Evolutionary conservation across 2,797 vertebrate species (phyloP).

Genomic region (Geotrypetes seraphini): DNA sequence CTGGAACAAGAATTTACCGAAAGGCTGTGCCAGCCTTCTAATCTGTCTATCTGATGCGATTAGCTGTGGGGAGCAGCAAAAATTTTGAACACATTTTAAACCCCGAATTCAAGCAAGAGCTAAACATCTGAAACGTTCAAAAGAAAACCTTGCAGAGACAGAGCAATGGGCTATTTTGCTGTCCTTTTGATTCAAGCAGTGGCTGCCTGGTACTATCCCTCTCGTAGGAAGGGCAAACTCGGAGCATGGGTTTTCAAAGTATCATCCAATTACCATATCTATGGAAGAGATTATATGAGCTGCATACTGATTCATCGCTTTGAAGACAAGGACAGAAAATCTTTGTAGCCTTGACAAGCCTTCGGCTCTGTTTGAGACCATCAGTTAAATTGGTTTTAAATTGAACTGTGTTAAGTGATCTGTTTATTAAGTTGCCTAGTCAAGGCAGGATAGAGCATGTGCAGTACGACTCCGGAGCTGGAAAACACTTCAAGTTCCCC

Average conservation of each 20-base stretch:
- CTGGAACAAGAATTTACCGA: too few species aligned
- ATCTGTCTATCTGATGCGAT: too few species aligned
- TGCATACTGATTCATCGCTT: constrained; percentile 58
- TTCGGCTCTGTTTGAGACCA: constrained; percentile 63
- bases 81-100: too few species aligned
- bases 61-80: too few species aligned
- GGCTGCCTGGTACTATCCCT: constrained; percentile 38
- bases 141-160: neutral
- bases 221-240: constrained; percentile 44
- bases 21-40: too few species aligned
- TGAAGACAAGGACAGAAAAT: constrained; percentile 63
- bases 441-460: too few species aligned
- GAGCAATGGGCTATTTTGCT: constrained; percentile 29
- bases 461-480: too few species aligned
- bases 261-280: constrained; percentile 55
- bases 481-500: too few species aligned
- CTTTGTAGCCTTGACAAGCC: constrained; percentile 74
- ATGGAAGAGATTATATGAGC: constrained; percentile 38
- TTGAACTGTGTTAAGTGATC: constrained; percentile 11
- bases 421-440: constrained; percentile 11
- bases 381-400: constrained; percentile 44
- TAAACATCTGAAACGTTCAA: neutral
- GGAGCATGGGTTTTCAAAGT: constrained; percentile 55
- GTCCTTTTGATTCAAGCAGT: constrained; percentile 21
- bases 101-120: too few species aligned